A percentile compares a stretch with the other conserved stretches of the same genome.
phyloP scores from a whole-genome alignment of 2,797 vertebrate species.

The Benthosema pterotum region DNA sequence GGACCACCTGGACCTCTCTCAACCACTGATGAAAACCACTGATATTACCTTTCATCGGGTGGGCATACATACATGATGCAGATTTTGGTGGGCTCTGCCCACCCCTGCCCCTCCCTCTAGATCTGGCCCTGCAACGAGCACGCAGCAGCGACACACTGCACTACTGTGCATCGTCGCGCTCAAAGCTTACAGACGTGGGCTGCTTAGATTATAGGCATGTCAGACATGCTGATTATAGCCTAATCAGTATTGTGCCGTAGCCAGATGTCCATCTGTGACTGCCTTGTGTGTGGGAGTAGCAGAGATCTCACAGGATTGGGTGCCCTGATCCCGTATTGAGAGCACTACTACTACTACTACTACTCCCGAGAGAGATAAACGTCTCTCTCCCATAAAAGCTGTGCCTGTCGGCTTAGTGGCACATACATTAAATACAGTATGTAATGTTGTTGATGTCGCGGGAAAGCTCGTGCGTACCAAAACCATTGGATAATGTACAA shows the following conservation, averaged over 20 bases:
- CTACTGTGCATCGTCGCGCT: background rate
- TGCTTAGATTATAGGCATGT: background rate
- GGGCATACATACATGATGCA: no score
- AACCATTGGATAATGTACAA: no score
- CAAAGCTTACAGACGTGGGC: constrained; percentile 1
- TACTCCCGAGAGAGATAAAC: constrained; percentile 5
- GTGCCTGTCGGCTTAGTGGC: background rate
- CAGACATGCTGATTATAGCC: background rate
- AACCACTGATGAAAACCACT: no score
- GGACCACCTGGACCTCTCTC: no score
- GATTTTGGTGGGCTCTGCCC: no score
- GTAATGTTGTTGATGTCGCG: no score
- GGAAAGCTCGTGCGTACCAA: no score
- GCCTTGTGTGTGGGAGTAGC: background rate
- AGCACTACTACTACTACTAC: no score
- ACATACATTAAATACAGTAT: no score
- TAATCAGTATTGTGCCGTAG: background rate
- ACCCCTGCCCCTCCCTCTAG: no score
- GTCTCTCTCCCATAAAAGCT: background rate
- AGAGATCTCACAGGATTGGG: constrained; percentile 5
- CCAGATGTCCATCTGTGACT: background rate
- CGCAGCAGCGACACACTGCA: background rate
- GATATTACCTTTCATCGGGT: no score
- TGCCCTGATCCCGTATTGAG: constrained; percentile 3
- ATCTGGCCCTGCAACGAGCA: no score